phyloP scores from a whole-genome alignment of 92 coral and sea anemone genomes.

The Hydrozoanthus gracilis region DNA sequence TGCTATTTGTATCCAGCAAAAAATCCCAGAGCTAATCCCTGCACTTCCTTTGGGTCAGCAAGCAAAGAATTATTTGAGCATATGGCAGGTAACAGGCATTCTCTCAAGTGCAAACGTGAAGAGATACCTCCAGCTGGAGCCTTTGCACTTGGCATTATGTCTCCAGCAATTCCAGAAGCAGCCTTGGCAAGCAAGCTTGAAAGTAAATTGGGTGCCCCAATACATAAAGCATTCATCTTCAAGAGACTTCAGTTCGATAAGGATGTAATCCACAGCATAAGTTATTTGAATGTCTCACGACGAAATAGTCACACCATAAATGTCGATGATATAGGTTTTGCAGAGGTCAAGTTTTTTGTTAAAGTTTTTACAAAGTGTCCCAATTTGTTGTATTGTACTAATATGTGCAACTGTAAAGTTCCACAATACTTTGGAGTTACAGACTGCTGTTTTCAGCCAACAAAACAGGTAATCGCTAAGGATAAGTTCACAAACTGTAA shows the following conservation, averaged over 20 bases:
- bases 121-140: slow-evolving; percentile 46
- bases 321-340: slow-evolving; percentile 54
- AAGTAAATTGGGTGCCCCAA: slow-evolving; percentile 50
- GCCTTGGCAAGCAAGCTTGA: slow-evolving; percentile 39
- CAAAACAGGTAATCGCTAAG: slow-evolving; percentile 45
- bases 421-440: slow-evolving; percentile 67
- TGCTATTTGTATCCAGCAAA: slow-evolving; percentile 75
- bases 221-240: slow-evolving; percentile 51
- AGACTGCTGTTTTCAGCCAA: slow-evolving; percentile 48
- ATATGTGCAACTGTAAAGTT: slow-evolving; percentile 55
- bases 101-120: slow-evolving; percentile 62
- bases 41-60: slow-evolving; percentile 62
- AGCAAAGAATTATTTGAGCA: slow-evolving; percentile 67
- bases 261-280: slow-evolving; percentile 65
- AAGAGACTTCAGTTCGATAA: slow-evolving; percentile 61
- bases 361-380: slow-evolving; percentile 64
- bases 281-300: slow-evolving; percentile 54
- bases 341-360: slow-evolving; percentile 57
- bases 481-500: slow-evolving; percentile 62
- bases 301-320: slow-evolving; percentile 67
- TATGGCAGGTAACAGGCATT: slow-evolving; percentile 53
- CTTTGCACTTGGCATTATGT: slow-evolving; percentile 68
- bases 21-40: slow-evolving; percentile 71
- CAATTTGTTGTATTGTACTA: slow-evolving; percentile 59
- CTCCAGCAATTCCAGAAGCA: slow-evolving; percentile 55